Base-by-base conservation (phyloP, 1,140 invertebrate species). In the Procambarus virginalis region DNA sequence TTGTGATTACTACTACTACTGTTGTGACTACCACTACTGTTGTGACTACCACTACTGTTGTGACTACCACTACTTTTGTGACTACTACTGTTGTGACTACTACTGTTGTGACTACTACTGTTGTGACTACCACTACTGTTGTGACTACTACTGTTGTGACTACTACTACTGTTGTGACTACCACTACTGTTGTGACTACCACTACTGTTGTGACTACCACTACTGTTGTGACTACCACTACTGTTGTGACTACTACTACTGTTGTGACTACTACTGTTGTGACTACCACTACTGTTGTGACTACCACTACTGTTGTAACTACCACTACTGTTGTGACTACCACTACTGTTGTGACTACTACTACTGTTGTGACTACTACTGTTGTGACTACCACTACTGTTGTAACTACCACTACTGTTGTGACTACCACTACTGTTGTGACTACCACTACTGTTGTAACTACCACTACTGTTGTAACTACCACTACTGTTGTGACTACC, bases 351-450 rank as follows among this genome's bases (percentile, higher is more conserved):
- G 51, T 55, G 3, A 10, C 51, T 55, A 10, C 51, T 55, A 10
- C 10, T 55, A 55, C 51, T 55, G 51, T 55, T 84, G 70, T 45
- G 55, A 75, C 46, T 84, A 20, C 48, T 34, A 81, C 79, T 34
- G 51, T 51, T 22, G 51, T 48, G 3, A 60, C 79, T 34, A 60
- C 79, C 10, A 60, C 51, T 34, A 60, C 79, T 34, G 51, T 51
- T 34, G 20, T 48, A 4, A 58, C 51, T 9, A 60, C 79, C 10
- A 60, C 79, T 34, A 60, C 79, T 34, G 51, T 17, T 9, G 60
- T 51, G 46, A 46, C 58, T 51, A 68, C 58, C 22, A 68, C 58
- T 51, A 68, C 58, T 51, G 58, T 58, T 60, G 58, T 49, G 46
- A 82, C 58, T 64, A 82, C 34, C 12, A 46, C 3, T 49, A 17